Evolutionary conservation across 2,113 vertebrate species (phyloP), one percentile per base, ranked within the genome.

Genomic region (Engraulis encrasicolus): DNA sequence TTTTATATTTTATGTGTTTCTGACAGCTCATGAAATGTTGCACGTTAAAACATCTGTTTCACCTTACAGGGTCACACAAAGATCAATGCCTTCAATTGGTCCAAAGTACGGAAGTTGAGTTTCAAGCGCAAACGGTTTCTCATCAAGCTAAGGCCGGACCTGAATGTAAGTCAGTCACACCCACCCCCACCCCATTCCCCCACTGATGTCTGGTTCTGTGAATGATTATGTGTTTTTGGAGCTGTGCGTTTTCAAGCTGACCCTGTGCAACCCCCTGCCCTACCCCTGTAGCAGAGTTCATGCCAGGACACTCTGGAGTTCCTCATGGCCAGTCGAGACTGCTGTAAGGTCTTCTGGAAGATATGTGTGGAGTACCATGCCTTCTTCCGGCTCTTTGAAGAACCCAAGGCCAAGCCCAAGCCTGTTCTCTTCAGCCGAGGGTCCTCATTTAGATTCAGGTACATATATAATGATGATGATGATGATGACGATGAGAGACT

Each of bases 281-380:
- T 49, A 52, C 66, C 45, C 83, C 48, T 85, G 66, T 71, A 90
- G 90, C 90, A 99, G 96, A 99, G 96, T 89, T 96, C 96, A 0
- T 97, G 95, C 94, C 97, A 99, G 91, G 98, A 99, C 89, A 99
- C 97, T 1, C 91, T 99, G 93, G 98, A 99, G 93, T 99, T 99
- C 88, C 91, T 98, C 79, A 99, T 99, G 98, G 95, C 93, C 87
- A 99, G 96, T 91, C 96, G 98, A 83, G 97, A 99, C 91, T 97
- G 97, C 90, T 99, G 99, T 93, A 99, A 99, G 92, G 94, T 97
- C 83, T 99, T 99, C 93, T 99, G 99, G 99, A 99, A 99, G 94
- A 98, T 98, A 92, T 99, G 97, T 86, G 97, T 99, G 20, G 99
- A 99, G 80, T 97, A 99, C 90, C 99, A 99, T 85, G 98, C 98